phyloP scores from a whole-genome alignment of 2,888 invertebrate genomes.

The Hypomecis atomaria region DNA sequence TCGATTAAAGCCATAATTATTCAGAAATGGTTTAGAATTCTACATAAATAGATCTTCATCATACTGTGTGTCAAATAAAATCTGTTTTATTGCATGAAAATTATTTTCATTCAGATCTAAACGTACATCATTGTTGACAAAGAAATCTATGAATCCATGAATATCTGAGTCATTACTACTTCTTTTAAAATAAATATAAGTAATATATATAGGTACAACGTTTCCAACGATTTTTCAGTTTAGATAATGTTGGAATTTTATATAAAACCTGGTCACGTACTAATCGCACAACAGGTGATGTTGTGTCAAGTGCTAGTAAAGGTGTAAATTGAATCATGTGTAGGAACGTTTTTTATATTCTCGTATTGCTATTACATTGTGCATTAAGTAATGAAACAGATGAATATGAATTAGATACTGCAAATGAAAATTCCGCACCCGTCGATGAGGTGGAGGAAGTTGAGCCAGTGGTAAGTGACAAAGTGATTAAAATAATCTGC shows the following conservation, averaged over 20 bases:
- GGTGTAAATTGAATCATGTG: slow-evolving; percentile 23
- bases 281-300: slow-evolving; percentile 22
- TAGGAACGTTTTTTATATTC: slow-evolving; percentile 14
- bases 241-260: slow-evolving; percentile 6
- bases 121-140: no score
- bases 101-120: no score
- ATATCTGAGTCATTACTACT: no score
- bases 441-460: neutral
- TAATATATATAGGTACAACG: no score
- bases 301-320: slow-evolving; percentile 12
- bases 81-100: no score
- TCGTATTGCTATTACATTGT: slow-evolving; percentile 7
- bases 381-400: slow-evolving; percentile 9
- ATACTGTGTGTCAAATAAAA: no score
- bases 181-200: no score
- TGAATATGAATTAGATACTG: slow-evolving; percentile 9
- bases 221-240: no score
- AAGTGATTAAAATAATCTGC: neutral
- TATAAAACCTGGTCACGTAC: slow-evolving; percentile 42
- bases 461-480: slow-evolving; percentile 1
- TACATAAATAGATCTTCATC: no score
- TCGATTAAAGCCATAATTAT: no score
- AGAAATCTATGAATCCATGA: no score
- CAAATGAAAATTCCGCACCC: slow-evolving; percentile 1
- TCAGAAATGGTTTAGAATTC: no score